Evolutionary conservation across 2,113 vertebrate genomes (phyloP), one percentile per base, ranked within the genome.

Genomic region (Tenebrosternarchus preto): DNA sequence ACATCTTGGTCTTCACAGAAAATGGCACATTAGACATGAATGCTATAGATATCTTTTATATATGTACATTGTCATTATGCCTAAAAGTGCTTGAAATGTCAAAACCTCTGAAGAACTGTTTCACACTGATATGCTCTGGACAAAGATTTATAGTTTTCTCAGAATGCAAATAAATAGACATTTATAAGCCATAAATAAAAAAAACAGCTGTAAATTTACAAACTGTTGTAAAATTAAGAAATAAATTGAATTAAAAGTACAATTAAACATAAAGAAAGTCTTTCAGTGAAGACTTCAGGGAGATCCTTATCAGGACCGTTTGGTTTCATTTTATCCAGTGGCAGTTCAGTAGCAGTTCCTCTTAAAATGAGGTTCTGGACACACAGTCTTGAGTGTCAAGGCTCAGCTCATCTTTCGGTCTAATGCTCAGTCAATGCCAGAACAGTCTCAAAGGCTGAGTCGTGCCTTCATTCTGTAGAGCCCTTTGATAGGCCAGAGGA

Each of bases 1-100:
- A 87, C 80, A 88, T 56, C 80, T 78, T 78, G 50, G 80, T 46
- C 67, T 87, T 77, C 84, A 84, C 87, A 80, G 84, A 89, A 85
- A 89, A 93, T 93, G 92, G 92, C 92, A 93, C 91, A 33, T 85
- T 72, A 85, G 82, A 90, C 85, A 73, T 81, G 78, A 83, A 43
- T 82, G 22, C 19, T 66, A 76, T 85, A 74, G 84, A 76, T 72
- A 84, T 69, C 85, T 81, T 53, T 53, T 73, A 78, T 75, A 76
- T 73, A 76, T 82, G 61, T 83, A 85, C 82, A 86, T 20, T 76
- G 69, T 82, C 16, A 70, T 78, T 78, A 77, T 82, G 73, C 83
- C 84, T 83, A 85, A 83, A 84, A 78, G 70, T 85, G 80, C 68
- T 88, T 86, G 78, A 78, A 70, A 84, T 80, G 59, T 76, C 69